A percentile compares a stretch with the other conserved stretches of the same genome.
phyloP scores from a whole-genome alignment of 2,113 vertebrate genomes.

The Vicugna pacos region DNA sequence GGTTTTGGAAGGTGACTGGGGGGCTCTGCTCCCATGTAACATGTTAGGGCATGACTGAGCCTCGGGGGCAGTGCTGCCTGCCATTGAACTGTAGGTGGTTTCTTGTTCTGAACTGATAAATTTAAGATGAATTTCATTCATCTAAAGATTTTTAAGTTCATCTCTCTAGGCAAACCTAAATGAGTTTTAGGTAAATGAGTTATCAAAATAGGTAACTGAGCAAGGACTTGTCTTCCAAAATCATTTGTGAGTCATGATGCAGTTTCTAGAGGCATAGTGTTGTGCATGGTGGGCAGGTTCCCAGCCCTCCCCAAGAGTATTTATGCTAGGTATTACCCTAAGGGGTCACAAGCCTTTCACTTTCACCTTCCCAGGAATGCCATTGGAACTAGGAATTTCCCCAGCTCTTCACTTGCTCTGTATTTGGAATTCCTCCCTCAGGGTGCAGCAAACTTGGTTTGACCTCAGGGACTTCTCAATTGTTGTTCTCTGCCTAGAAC shows the following conservation, averaged over 20 bases:
- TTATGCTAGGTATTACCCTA: neutral
- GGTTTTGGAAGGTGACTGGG: neutral
- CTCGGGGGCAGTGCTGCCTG: neutral
- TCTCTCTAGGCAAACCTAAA: constrained; percentile 64
- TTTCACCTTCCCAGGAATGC: neutral
- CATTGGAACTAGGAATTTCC: neutral
- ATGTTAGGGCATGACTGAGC: neutral
- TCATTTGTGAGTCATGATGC: constrained; percentile 50
- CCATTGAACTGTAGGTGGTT: neutral
- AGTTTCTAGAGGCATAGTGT: neutral
- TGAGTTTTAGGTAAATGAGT: neutral
- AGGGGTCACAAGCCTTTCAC: neutral
- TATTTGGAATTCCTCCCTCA: constrained; percentile 7
- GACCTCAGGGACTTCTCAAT: neutral
- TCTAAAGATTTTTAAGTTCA: constrained; percentile 56
- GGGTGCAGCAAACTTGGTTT: neutral
- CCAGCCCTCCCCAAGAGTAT: neutral
- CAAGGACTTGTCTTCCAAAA: constrained; percentile 46
- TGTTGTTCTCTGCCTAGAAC: neutral
- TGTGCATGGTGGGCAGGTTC: neutral
- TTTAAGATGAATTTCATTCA: constrained; percentile 48
- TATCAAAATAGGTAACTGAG: constrained; percentile 12
- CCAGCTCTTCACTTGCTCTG: neutral
- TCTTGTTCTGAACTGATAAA: too few relatives aligned
- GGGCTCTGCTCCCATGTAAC: neutral